phyloP scores from a whole-genome alignment of 1,140 invertebrate genomes.

The Nephotettix cincticeps region DNA sequence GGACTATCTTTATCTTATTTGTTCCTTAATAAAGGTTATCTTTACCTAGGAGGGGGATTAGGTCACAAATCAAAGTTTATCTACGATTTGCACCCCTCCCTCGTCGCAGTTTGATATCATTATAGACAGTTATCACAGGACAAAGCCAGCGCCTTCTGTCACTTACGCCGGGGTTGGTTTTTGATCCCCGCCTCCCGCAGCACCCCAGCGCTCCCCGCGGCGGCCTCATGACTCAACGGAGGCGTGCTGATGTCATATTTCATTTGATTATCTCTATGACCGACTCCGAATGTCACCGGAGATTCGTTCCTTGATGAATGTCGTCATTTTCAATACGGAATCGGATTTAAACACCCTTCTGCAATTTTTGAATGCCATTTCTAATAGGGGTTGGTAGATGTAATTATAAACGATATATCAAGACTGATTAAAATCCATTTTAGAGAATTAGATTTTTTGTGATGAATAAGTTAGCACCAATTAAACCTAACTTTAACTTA shows the following conservation, averaged over 20 bases:
- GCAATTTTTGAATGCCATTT: no score
- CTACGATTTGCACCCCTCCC: slow-evolving; percentile 5
- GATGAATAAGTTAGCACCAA: no score
- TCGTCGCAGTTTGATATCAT: slow-evolving; percentile 17
- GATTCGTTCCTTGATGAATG: slow-evolving; percentile 7
- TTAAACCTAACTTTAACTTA: no score
- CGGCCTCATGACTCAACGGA: not conserved
- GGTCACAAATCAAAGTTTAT: slow-evolving; percentile 21
- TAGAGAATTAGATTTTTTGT: no score
- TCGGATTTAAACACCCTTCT: not conserved
- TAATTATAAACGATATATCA: no score
- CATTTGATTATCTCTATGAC: slow-evolving; percentile 17
- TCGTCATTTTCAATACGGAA: not conserved
- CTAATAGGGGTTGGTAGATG: no score
- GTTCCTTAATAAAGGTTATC: slow-evolving; percentile 23
- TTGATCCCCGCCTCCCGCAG: not conserved
- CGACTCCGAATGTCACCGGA: not conserved
- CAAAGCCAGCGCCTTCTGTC: slow-evolving; percentile 18
- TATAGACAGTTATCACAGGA: slow-evolving; percentile 6
- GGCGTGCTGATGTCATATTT: slow-evolving; percentile 21
- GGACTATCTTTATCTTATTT: slow-evolving; percentile 1
- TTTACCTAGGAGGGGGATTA: slow-evolving; percentile 5
- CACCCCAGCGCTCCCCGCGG: not conserved
- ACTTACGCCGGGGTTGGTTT: not conserved
- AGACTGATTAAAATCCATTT: no score